Evolutionary conservation across 2,888 invertebrate species (phyloP), one percentile per base, ranked within the genome.

Genomic region (Lottia scabra): DNA sequence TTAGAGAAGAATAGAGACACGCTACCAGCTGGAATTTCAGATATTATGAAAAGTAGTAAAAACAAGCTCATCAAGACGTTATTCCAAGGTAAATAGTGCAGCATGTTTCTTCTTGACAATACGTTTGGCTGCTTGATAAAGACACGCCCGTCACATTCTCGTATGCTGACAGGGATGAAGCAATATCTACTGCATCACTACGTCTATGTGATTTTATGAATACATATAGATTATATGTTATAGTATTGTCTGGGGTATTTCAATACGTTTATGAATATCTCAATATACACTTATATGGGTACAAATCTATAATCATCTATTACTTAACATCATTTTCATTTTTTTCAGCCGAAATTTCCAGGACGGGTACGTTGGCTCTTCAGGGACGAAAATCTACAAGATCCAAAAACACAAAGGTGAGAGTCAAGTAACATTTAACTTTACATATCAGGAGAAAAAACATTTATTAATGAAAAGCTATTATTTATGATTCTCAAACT

Each of bases 1-100:
- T 76, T 89, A 68, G 88, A 87, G 77, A 88, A 89, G 81, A 89
- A 89, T 78, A 76, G 88, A 44, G 89, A 89, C 78, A 87, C 88
- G 0, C 74, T 88, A 45, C 87, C 88, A 6, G 80, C 83, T 56
- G 87, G 87, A 45, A 80, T 87, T 38, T 83, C 82, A 75, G 84
- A 87, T 71, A 82, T 87, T 76, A 76, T 89, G 43, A 84, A 84
- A 77, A 72, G 79, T 63, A 87, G 87, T 69, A 73, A 72, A 30
- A 87, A 87, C 77, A 70, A 77, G 3, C 83, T 89, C 12, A 80
- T 87, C 46, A 83, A 80, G 68, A 77, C 83, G 16, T 83, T 88
- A 43, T 88, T 88, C 70, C 84, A 79, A 82, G 87, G 88, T 86
- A 75, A 63, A 8, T 38, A 38, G 38, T 38, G 72, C 19, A 67